phyloP scores from a whole-genome alignment of 2,888 invertebrate genomes.

The Polietes domitor region DNA sequence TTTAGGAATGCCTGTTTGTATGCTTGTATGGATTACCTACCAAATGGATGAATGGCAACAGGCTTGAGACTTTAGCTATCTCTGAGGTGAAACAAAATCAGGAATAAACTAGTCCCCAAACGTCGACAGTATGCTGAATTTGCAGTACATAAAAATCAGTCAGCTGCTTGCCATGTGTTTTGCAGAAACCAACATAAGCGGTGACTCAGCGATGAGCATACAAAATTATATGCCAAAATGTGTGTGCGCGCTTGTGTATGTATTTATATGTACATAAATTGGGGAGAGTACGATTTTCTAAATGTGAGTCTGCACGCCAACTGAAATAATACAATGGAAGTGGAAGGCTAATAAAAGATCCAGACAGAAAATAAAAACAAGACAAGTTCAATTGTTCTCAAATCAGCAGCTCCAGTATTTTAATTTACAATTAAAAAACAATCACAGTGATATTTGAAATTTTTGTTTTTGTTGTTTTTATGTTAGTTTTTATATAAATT shows the following conservation, averaged over 20 bases:
- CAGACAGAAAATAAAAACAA: constrained; percentile 61
- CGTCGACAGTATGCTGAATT: constrained; percentile 66
- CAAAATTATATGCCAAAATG: constrained; percentile 46
- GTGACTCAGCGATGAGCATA: constrained; percentile 31
- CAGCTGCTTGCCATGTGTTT: constrained; percentile 74
- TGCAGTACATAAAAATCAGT: constrained; percentile 68
- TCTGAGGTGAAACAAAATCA: background rate
- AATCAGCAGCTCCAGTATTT: constrained; percentile 81
- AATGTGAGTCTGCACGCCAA: constrained; percentile 22
- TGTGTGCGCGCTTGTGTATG: background rate
- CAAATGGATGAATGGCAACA: constrained; percentile 19
- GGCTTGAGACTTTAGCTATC: background rate
- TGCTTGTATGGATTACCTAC: background rate
- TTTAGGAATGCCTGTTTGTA: background rate
- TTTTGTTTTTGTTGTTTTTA: constrained; percentile 67
- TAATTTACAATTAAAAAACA: constrained; percentile 81
- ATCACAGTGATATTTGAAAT: constrained; percentile 81
- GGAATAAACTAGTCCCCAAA: background rate
- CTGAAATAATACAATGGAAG: too few species aligned
- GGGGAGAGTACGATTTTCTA: constrained; percentile 43
- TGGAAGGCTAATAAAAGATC: constrained; percentile 31
- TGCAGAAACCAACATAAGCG: constrained; percentile 14
- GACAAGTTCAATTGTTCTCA: constrained; percentile 75
- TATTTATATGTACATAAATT: constrained; percentile 1
- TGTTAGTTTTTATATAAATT: constrained; percentile 68